Evolutionary conservation across 2,888 invertebrate species (phyloP).

Genomic region (Drosophila dives): DNA sequence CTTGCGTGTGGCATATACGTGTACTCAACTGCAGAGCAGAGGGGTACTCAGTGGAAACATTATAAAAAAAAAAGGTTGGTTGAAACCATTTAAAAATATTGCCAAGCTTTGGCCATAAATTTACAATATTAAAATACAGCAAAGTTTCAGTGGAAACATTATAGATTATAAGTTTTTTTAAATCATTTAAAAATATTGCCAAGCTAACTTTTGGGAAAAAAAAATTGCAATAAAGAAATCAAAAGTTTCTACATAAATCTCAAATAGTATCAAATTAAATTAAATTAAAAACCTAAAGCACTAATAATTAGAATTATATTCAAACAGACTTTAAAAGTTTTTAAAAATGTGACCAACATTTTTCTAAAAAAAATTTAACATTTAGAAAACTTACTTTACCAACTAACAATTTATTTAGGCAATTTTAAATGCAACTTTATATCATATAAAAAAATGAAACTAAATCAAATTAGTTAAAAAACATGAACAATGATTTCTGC

Average conservation of each 20-base stretch:
- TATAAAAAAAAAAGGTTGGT: not conserved
- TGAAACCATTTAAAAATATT: not conserved
- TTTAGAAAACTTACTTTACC: not conserved
- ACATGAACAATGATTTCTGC: not conserved
- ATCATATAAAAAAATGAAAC: not conserved
- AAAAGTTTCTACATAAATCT: no score
- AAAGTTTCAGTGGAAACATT: not conserved
- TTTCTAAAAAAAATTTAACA: no score
- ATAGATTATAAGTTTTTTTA: not conserved
- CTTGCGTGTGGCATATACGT: conserved; percentile 66
- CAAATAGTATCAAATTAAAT: not conserved
- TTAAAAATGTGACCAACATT: not conserved
- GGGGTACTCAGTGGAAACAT: conserved; percentile 38
- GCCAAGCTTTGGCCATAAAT: not conserved
- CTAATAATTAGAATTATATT: not conserved
- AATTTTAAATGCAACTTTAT: not conserved
- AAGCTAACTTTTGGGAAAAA: no score
- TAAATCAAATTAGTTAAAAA: not conserved
- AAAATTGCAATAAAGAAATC: no score
- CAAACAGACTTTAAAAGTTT: not conserved
- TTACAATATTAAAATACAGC: not conserved
- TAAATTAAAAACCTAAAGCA: no score
- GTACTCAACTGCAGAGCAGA: not conserved
- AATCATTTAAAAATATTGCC: no score
- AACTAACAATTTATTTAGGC: not conserved